phyloP scores from a whole-genome alignment of 2,797 vertebrate genomes.

The Tenualosa thibaudeaui region DNA sequence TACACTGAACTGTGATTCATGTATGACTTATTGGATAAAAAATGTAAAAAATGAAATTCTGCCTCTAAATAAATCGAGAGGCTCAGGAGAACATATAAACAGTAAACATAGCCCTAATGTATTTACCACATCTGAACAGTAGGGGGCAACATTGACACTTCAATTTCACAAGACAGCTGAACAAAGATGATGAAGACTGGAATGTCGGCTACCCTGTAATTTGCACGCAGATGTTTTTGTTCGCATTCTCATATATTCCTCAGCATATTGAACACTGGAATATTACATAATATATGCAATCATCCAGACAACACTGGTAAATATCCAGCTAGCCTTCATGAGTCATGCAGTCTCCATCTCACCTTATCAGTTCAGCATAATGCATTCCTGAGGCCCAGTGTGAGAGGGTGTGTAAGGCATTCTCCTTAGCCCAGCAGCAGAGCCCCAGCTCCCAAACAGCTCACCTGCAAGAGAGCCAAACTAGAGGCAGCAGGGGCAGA shows the following conservation, averaged over 20 bases:
- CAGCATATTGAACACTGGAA: neutral
- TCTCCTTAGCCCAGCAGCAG: neutral
- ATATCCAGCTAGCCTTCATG: neutral
- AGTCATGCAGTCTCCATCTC: neutral
- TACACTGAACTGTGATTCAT: neutral
- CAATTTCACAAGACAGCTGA: neutral
- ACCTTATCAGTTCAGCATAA: neutral
- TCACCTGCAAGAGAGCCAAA: neutral
- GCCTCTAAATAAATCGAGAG: neutral
- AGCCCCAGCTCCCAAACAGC: neutral
- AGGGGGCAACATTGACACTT: neutral
- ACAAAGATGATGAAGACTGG: neutral
- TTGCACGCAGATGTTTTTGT: neutral
- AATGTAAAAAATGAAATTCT: neutral
- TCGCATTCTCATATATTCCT: neutral
- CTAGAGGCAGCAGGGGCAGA: neutral
- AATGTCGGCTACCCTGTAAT: conserved; percentile 8
- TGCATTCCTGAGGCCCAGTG: neutral
- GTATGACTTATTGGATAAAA: neutral
- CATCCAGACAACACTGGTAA: neutral
- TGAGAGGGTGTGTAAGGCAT: neutral
- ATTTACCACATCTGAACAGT: conserved; percentile 3
- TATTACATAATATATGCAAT: neutral
- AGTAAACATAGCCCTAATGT: neutral
- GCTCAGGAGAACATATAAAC: neutral